Evolutionary conservation across 2,888 invertebrate genomes (phyloP), one percentile per base, ranked within the genome.

Genomic region (Yponomeuta malinellus): DNA sequence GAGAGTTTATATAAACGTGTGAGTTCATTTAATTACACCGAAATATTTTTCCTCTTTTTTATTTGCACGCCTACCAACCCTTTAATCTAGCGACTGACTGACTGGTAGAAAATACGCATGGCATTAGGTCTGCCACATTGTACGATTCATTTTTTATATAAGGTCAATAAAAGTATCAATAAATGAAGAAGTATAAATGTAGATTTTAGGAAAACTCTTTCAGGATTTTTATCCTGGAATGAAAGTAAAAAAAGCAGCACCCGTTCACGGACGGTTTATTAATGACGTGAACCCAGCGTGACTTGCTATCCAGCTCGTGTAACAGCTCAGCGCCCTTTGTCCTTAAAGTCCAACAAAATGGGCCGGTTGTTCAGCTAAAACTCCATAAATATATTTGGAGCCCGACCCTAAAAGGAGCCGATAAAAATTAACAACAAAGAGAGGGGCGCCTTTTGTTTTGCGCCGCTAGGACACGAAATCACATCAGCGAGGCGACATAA

Each of bases 331-430:
- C 65, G 65, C 10, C 65, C 65, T 65, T 65, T 65, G 65, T 65
- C 33, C 65, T 65, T 31, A 65, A 33, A 29, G 29, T 33, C 12
- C 65, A 65, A 65, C 65, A 65, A 65, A 65, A 65, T 12, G 33
- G 65, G 10, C 65, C 65, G 12, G 65, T 12, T 65, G 65, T 65
- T 65, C 65, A 2, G 65, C 31, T 12, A 3, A 65, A 65, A 65
- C 65, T 29, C 65, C 33, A 65, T 65, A 65, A 65, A 65, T 65
- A 65, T 65, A 12, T 65, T 65, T 65, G 5, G 33, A 12, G 31
- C 65, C 6, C 65, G 29, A 12, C 31, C 65, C 65, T 65, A 65
- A 64, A 64, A 65, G 65, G 12, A 29, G 65, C 65, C 33, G 65
- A 29, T 31, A 65, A 65, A 29, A 65, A 31, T 65, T 29, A 65